phyloP scores from a whole-genome alignment of 1,140 invertebrate species.

The Zaprionus gabonicus region DNA sequence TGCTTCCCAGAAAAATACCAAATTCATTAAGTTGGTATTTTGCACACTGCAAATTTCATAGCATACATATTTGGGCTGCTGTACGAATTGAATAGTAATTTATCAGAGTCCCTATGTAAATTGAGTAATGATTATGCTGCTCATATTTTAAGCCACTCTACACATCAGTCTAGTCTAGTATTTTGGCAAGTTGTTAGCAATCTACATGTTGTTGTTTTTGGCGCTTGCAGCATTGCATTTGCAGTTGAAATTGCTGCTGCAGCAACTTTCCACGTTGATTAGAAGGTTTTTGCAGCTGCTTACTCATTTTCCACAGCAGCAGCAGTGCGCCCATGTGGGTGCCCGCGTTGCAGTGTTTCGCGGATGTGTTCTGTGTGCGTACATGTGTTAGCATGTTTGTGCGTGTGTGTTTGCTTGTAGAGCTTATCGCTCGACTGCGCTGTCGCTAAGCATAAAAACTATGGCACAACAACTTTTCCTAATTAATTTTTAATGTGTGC shows the following conservation, averaged over 20 bases:
- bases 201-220: background rate
- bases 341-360: background rate
- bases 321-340: conserved; percentile 47
- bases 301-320: conserved; percentile 39
- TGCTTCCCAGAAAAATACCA: background rate
- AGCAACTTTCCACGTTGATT: conserved; percentile 73
- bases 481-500: conserved; percentile 81
- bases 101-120: conserved; percentile 22
- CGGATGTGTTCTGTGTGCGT: background rate
- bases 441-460: conserved; percentile 78
- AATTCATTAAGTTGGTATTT: background rate
- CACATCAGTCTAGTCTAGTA: background rate
- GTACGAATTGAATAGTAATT: conserved; percentile 52
- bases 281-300: conserved; percentile 63
- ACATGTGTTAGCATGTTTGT: conserved; percentile 1
- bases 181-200: background rate
- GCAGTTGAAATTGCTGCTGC: conserved; percentile 42
- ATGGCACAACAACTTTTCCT: conserved; percentile 69
- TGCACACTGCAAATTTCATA: background rate
- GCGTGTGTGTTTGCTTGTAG: background rate
- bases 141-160: background rate
- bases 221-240: conserved; percentile 44
- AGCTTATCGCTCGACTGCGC: conserved; percentile 66
- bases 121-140: background rate
- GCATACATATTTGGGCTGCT: conserved; percentile 10